Evolutionary conservation across 2,888 invertebrate species (phyloP).

Genomic region (Noctua pronuba): DNA sequence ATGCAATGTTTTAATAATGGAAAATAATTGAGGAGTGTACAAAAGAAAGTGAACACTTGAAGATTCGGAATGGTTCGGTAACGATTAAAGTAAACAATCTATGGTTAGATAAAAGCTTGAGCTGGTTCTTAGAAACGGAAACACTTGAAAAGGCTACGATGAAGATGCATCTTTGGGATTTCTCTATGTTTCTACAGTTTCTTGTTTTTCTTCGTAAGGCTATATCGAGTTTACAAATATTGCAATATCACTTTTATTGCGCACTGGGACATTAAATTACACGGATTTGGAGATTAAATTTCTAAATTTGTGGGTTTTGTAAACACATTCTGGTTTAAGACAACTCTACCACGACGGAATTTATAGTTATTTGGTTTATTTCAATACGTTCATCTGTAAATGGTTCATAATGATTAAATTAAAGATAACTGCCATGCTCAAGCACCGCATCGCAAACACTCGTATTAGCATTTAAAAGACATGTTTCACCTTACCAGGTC

Average conservation of each 20-base stretch:
- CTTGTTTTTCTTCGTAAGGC: background rate
- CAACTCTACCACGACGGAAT: background rate
- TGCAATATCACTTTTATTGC: background rate
- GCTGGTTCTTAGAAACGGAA: constrained; percentile 29
- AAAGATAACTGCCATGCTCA: constrained; percentile 3
- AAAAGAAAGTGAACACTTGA: constrained; percentile 49
- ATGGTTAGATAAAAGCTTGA: constrained; percentile 13
- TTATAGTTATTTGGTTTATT: constrained; percentile 5
- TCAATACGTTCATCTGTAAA: background rate
- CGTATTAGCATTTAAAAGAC: constrained; percentile 26
- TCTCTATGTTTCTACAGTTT: constrained; percentile 5
- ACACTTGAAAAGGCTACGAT: constrained; percentile 6
- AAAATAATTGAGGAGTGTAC: constrained; percentile 52
- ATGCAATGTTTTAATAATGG: constrained; percentile 55
- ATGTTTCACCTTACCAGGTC: constrained; percentile 18
- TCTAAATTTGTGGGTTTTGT: background rate
- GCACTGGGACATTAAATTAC: background rate
- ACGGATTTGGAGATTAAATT: constrained; percentile 2
- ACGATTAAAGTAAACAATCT: constrained; percentile 32
- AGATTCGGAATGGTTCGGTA: constrained; percentile 43
- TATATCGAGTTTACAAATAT: background rate
- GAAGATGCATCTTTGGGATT: constrained; percentile 2
- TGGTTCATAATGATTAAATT: constrained; percentile 1
- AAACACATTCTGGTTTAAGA: background rate
- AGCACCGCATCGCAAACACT: constrained; percentile 3